phyloP scores from a whole-genome alignment of 2,113 vertebrate species.

The Camelus bactrianus region DNA sequence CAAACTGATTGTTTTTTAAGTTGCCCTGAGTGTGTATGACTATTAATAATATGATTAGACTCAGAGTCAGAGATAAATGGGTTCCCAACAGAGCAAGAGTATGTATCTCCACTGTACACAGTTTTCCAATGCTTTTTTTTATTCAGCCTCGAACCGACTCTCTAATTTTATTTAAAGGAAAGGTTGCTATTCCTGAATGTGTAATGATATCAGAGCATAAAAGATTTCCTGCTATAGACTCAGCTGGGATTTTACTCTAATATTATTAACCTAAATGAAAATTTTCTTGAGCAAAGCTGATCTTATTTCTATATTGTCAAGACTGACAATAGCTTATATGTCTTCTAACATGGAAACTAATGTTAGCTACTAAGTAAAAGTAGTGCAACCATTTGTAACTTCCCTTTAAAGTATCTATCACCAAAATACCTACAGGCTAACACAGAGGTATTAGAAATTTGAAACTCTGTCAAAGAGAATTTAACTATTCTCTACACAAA shows the following conservation, averaged over 20 bases:
- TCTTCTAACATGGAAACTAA: constrained; percentile 31
- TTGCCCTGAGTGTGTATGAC: constrained; percentile 82
- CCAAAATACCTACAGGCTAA: neutral
- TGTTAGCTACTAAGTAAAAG: constrained; percentile 31
- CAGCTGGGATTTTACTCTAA: constrained; percentile 59
- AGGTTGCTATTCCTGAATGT: constrained; percentile 59
- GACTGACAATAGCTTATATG: constrained; percentile 46
- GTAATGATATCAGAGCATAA: constrained; percentile 59
- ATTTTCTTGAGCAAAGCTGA: constrained; percentile 58
- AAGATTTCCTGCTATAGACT: constrained; percentile 62
- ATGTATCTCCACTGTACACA: neutral
- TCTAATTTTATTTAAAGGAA: constrained; percentile 68
- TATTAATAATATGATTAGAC: constrained; percentile 89
- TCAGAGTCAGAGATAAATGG: constrained; percentile 75
- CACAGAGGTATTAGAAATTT: neutral
- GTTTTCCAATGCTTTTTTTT: constrained; percentile 60
- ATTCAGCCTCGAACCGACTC: neutral
- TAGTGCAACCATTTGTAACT: neutral
- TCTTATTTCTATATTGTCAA: constrained; percentile 59
- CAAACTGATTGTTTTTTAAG: constrained; percentile 87
- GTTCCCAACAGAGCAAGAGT: constrained; percentile 79
- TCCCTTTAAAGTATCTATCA: constrained; percentile 51
- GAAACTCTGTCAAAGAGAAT: neutral
- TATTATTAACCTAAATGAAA: constrained; percentile 63
- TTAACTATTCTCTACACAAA: constrained; percentile 35